A percentile compares a stretch with the other conserved stretches of the same genome.
Conservation (phyloP, 2,797 vertebrate genomes). For the Typhlichthys eigenmanni region DNA sequence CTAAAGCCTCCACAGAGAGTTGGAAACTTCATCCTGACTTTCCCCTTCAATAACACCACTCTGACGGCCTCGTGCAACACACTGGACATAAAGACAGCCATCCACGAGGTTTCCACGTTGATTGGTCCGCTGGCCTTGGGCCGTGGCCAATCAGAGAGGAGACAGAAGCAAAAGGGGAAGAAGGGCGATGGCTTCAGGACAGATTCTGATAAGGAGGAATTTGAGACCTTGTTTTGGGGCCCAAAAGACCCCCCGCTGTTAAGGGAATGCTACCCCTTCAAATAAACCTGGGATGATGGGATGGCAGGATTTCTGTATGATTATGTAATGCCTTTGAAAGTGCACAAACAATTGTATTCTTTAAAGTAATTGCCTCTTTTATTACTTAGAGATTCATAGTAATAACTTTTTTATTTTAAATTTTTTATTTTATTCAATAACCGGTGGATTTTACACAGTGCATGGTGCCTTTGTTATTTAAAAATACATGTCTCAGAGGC, state of each 20-base stretch:
- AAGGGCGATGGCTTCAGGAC: slow-evolving; percentile 1
- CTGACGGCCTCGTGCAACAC: slow-evolving; percentile 71
- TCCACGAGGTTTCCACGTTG: slow-evolving; percentile 77
- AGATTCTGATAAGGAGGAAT: slow-evolving; percentile 25
- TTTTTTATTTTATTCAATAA: no score
- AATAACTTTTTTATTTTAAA: no score
- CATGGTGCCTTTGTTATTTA: no score
- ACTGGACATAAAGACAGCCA: slow-evolving; percentile 67
- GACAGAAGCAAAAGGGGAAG: slow-evolving; percentile 11
- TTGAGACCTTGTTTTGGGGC: slow-evolving; percentile 71
- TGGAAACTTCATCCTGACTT: slow-evolving; percentile 82
- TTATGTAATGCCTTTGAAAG: no score
- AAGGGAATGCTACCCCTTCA: slow-evolving; percentile 45
- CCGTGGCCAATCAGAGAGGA: slow-evolving; percentile 26
- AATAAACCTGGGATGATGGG: not conserved
- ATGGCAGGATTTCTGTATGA: not conserved
- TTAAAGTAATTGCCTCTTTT: no score
- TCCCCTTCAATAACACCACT: slow-evolving; percentile 81
- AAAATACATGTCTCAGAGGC: no score
- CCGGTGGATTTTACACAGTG: no score
- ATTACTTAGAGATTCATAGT: no score
- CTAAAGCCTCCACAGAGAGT: slow-evolving; percentile 60
- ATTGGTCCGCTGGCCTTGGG: slow-evolving; percentile 48
- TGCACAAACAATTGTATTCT: no score
- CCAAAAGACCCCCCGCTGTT: slow-evolving; percentile 67